These are phyloP conservation scores for Nothobranchius furzeri DNA, from an alignment of 2,113 vertebrate species.

Conservation along the genomic window DNA sequence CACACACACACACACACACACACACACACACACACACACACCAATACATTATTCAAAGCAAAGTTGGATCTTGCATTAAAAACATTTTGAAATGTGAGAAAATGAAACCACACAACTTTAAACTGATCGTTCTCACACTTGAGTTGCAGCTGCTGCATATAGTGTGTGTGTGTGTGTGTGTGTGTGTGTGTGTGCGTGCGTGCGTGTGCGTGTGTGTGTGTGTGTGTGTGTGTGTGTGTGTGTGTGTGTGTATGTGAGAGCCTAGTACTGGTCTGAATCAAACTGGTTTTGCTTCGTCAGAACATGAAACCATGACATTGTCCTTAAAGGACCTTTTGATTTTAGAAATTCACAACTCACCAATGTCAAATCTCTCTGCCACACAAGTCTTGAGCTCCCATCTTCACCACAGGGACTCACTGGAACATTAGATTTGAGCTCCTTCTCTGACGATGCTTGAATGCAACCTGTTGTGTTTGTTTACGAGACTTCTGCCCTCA, in stretches of 20 bases:
- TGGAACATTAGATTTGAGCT: too few species aligned
- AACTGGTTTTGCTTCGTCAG: slow-evolving; percentile 37
- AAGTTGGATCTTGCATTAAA: too few species aligned
- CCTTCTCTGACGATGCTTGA: too few species aligned
- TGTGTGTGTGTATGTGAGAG: background rate
- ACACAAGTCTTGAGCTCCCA: too few species aligned
- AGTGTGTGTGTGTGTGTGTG: background rate
- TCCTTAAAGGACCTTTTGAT: slow-evolving; percentile 32
- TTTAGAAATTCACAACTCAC: slow-evolving; percentile 27
- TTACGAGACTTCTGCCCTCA: too few species aligned
- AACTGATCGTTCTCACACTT: background rate
- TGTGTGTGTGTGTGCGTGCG: background rate
- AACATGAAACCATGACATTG: slow-evolving; percentile 45
- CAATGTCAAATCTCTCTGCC: background rate
- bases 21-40: too few species aligned
- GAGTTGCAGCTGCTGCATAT: background rate
- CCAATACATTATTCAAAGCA: too few species aligned
- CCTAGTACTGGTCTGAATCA: slow-evolving; percentile 43
- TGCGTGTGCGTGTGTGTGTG: slow-evolving; percentile 17
- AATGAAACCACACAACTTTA: background rate
- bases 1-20: too few species aligned
- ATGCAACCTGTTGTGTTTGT: too few species aligned
- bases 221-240: slow-evolving; percentile 10
- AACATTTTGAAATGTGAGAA: too few species aligned
- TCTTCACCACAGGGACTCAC: background rate